Conservation (phyloP, 2,888 invertebrate genomes). For the Drosophila meridionalis region DNA sequence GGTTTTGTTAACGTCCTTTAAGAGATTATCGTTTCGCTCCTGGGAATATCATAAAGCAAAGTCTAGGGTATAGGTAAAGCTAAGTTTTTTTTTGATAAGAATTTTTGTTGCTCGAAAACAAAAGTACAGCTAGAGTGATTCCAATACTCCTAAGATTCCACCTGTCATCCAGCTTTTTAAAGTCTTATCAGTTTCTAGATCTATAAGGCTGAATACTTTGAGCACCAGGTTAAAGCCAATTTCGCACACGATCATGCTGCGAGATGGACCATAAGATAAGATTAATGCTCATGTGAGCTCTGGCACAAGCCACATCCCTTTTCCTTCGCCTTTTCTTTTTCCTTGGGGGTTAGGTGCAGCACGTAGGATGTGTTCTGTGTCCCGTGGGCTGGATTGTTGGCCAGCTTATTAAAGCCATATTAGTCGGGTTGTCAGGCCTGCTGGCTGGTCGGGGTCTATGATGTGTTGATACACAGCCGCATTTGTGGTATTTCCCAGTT, state of each 20-base stretch:
- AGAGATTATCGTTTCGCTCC: no score
- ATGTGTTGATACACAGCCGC: conserved; percentile 69
- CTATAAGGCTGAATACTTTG: neutral
- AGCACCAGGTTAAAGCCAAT: neutral
- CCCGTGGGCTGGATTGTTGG: conserved; percentile 25
- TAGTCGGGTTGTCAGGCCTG: conserved; percentile 46
- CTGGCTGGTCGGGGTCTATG: conserved; percentile 60
- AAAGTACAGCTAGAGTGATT: no score
- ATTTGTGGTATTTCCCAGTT: conserved; percentile 9
- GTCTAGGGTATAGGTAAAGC: no score
- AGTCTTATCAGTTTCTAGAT: neutral
- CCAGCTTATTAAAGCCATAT: conserved; percentile 74
- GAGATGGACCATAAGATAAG: neutral
- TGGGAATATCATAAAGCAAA: no score
- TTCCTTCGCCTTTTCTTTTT: neutral
- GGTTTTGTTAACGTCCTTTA: no score
- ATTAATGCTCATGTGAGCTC: neutral
- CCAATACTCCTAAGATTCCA: no score
- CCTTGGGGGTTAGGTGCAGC: neutral
- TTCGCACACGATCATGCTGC: neutral
- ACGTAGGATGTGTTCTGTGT: neutral
- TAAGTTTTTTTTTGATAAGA: no score
- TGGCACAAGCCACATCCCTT: neutral
- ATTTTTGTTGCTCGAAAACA: no score
- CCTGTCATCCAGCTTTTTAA: neutral